phyloP scores from a whole-genome alignment of 2,888 invertebrate genomes.

The Tenthredo amoena region DNA sequence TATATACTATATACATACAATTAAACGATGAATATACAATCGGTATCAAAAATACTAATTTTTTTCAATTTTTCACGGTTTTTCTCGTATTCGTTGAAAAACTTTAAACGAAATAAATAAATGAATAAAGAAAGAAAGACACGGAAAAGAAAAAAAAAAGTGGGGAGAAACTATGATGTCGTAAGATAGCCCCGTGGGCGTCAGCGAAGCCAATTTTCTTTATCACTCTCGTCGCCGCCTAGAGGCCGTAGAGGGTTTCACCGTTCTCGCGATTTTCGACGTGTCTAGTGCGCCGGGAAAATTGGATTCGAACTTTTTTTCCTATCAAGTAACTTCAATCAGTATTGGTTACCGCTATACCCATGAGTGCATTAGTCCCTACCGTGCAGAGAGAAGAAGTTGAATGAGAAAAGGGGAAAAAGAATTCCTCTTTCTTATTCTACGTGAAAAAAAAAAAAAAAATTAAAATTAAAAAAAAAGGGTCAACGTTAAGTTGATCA shows the following conservation, averaged over 20 bases:
- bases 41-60: not conserved
- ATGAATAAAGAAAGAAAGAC: not conserved
- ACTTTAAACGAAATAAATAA: not conserved
- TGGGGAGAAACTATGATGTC: not conserved
- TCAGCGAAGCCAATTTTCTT: not conserved
- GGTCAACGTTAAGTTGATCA: too few species aligned
- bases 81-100: not conserved
- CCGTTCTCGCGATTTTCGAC: conserved; percentile 6
- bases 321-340: conserved; percentile 38
- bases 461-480: too few species aligned
- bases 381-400: not conserved
- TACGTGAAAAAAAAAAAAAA: not conserved
- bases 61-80: not conserved
- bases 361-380: not conserved
- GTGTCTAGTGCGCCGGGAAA: conserved; percentile 28
- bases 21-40: too few species aligned
- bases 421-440: not conserved
- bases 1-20: too few species aligned
- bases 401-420: not conserved
- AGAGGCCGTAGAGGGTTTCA: not conserved
- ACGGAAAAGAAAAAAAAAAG: not conserved
- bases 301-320: conserved; percentile 38
- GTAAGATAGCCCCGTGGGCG: not conserved
- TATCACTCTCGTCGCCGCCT: conserved; percentile 14
- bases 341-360: conserved; percentile 16